A percentile compares a stretch with the other conserved stretches of the same genome.
Conservation (phyloP, 2,113 vertebrate genomes). For the Xiphophorus maculatus region DNA sequence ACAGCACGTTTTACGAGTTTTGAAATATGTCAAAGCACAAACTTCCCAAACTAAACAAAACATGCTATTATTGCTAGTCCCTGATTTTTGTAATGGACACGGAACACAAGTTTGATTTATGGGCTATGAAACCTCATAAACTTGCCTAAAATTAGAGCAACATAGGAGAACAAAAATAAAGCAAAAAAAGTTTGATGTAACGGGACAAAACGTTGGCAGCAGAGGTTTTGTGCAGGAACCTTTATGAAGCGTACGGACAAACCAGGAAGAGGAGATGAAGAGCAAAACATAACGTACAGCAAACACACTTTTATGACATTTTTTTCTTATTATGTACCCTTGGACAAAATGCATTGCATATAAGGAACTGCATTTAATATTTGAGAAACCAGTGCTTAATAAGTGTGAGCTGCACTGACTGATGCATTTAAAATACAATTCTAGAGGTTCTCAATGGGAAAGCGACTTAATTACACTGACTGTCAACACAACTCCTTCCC, state of each 20-base stretch:
- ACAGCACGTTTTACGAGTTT: neutral
- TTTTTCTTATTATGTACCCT: neutral
- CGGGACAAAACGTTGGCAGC: conserved; percentile 23
- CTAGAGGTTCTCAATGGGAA: neutral
- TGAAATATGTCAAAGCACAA: neutral
- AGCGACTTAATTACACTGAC: neutral
- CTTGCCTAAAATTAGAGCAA: conserved; percentile 46
- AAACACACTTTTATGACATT: neutral
- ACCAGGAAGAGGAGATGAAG: conserved; percentile 23
- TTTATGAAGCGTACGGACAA: neutral
- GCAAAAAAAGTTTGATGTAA: neutral
- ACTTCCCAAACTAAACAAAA: conserved; percentile 7
- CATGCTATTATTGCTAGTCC: conserved; percentile 12
- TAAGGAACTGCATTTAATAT: neutral
- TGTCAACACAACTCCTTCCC: neutral
- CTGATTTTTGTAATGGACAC: conserved; percentile 38
- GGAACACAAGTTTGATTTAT: conserved; percentile 50
- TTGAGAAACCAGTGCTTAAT: neutral
- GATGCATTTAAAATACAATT: neutral
- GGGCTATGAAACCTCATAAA: conserved; percentile 39
- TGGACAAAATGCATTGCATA: neutral
- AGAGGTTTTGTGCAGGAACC: too few relatives aligned
- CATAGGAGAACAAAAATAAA: conserved; percentile 51
- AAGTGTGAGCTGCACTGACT: neutral
- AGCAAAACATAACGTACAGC: neutral